These are phyloP conservation scores for Micoletzkya japonica DNA, from an alignment of 2,888 invertebrate species.

Conservation along the genomic window DNA sequence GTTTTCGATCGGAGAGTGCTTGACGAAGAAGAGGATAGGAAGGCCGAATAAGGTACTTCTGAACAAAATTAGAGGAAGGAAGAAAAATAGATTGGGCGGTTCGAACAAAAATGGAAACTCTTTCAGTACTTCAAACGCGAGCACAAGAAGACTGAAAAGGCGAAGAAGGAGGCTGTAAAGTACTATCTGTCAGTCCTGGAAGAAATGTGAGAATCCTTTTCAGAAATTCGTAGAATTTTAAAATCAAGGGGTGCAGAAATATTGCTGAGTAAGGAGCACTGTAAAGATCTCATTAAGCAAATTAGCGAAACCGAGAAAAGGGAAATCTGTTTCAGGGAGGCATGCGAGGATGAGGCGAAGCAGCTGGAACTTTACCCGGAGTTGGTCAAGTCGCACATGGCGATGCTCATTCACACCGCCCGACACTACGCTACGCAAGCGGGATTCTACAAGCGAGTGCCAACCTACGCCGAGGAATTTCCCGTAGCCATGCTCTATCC, in stretches of 20 bases:
- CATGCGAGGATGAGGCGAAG: not conserved
- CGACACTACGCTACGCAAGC: not conserved
- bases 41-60: not conserved
- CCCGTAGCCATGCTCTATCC: conserved; percentile 15
- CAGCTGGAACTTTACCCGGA: conserved; percentile 5
- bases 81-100: not conserved
- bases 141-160: not conserved
- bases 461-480: conserved; percentile 4
- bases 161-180: not conserved
- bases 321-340: too few relatives aligned
- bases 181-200: not conserved
- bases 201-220: not conserved
- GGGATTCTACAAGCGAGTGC: conserved; percentile 14
- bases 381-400: conserved; percentile 7
- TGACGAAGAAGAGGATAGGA: too few relatives aligned
- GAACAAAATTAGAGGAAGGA: not conserved
- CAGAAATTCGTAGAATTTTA: too few relatives aligned
- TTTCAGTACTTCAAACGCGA: not conserved
- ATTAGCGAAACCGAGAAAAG: too few relatives aligned
- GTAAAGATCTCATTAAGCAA: too few relatives aligned
- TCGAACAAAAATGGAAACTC: not conserved
- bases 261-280: too few relatives aligned
- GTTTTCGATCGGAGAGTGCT: conserved; percentile 10
- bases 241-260: too few relatives aligned
- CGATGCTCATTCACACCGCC: not conserved